These are phyloP conservation scores for Lontra canadensis DNA, from an alignment of 2,113 vertebrate species.

Conservation along the genomic window DNA sequence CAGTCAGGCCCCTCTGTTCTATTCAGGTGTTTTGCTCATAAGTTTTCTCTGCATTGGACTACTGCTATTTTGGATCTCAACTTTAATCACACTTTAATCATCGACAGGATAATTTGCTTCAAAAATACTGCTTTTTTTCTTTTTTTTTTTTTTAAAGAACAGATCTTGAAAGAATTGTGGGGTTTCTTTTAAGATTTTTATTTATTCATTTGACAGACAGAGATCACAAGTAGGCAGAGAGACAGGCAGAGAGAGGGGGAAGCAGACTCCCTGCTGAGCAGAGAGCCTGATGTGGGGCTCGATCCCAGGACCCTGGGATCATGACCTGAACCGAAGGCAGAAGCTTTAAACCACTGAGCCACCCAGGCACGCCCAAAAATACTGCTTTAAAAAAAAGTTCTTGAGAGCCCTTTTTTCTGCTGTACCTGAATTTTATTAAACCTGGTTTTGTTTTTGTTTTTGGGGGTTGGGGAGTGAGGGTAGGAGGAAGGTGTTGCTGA, in stretches of 20 bases:
- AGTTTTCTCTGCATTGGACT: background rate
- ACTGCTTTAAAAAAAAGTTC: background rate
- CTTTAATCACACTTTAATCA: background rate
- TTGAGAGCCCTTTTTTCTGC: background rate
- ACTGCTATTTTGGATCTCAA: background rate
- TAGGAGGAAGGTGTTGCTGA: background rate
- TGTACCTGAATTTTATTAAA: background rate
- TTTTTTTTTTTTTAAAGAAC: no score
- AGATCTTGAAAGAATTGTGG: no score
- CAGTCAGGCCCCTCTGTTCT: background rate
- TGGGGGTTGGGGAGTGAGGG: background rate
- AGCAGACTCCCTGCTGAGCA: no score
- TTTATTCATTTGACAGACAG: no score
- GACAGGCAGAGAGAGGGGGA: no score
- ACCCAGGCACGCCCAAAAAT: background rate
- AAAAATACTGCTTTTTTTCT: background rate
- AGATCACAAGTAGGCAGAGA: no score
- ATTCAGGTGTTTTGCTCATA: background rate
- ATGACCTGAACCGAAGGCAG: no score
- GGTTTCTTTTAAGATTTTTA: no score
- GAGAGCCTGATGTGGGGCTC: accelerated
- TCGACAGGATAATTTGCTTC: background rate
- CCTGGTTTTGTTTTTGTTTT: background rate
- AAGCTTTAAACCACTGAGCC: no score
- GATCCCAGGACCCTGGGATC: no score